Evolutionary conservation across 2,888 invertebrate species (phyloP).

Genomic region (Nezara viridula): DNA sequence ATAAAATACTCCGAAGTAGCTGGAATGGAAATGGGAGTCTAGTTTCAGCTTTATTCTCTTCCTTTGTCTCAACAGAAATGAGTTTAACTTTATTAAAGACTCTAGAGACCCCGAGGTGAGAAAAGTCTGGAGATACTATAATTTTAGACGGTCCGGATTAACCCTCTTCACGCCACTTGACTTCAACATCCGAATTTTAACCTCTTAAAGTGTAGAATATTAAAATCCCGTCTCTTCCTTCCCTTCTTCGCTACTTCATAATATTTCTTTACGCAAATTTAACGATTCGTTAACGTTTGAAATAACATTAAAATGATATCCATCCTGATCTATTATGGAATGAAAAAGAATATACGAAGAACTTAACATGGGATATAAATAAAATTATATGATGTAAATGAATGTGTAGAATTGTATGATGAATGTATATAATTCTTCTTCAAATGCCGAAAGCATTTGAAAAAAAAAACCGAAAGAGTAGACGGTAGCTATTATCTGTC

Average conservation of each 20-base stretch:
- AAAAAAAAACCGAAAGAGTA: no score
- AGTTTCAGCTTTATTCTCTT: not conserved
- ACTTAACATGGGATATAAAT: no score
- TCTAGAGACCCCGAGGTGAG: not conserved
- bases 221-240: not conserved
- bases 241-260: not conserved
- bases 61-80: not conserved
- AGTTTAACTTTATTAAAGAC: slow-evolving; percentile 30
- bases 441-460: no score
- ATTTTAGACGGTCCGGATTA: slow-evolving; percentile 19
- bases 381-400: no score
- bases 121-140: slow-evolving; percentile 11
- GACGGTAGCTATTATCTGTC: no score
- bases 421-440: no score
- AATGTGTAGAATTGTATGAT: no score
- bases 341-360: not conserved
- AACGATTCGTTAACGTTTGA: not conserved
- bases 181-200: not conserved
- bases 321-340: not conserved
- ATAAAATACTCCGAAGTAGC: not conserved
- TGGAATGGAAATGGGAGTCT: not conserved
- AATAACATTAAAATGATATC: not conserved
- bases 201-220: not conserved
- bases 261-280: not conserved
- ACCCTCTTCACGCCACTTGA: not conserved